phyloP scores from a whole-genome alignment of 2,888 invertebrate genomes.

The Isoperla grammatica region DNA sequence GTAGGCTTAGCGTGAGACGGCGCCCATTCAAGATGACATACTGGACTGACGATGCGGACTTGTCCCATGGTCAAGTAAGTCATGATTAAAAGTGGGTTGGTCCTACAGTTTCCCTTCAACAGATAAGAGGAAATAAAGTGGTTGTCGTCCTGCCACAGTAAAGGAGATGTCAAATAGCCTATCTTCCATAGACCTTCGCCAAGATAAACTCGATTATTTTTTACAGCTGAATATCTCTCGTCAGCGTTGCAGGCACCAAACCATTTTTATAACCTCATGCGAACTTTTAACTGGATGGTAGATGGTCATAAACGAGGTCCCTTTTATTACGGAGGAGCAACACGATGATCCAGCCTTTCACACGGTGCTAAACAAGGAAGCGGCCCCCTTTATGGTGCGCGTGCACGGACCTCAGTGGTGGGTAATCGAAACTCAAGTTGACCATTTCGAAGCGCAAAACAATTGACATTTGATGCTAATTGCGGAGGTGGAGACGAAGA shows the following conservation, averaged over 20 bases:
- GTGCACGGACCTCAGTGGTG: no score
- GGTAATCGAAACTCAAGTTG: no score
- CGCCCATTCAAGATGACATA: slow-evolving; percentile 6
- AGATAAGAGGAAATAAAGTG: slow-evolving; percentile 10
- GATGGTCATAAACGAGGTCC: slow-evolving; percentile 1
- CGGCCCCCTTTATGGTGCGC: no score
- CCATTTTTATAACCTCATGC: slow-evolving; percentile 7
- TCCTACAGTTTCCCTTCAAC: background rate
- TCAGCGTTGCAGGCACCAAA: background rate
- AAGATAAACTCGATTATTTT: slow-evolving; percentile 22
- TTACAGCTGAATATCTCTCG: slow-evolving; percentile 16
- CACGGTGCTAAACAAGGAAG: no score
- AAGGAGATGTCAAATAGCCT: slow-evolving; percentile 13
- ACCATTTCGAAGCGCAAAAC: no score
- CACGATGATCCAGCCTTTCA: background rate
- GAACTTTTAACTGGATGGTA: slow-evolving; percentile 14
- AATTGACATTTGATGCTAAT: no score
- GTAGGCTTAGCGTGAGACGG: slow-evolving; percentile 8
- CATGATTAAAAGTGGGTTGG: slow-evolving; percentile 7
- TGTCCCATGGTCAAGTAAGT: background rate
- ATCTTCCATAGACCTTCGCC: background rate
- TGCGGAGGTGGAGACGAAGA: no score
- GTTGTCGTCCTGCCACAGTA: background rate
- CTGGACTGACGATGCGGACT: background rate
- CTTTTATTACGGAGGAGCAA: background rate